Evolutionary conservation across 2,888 invertebrate species (phyloP), one percentile per base, ranked within the genome.

Genomic region (Colletes collaris): DNA sequence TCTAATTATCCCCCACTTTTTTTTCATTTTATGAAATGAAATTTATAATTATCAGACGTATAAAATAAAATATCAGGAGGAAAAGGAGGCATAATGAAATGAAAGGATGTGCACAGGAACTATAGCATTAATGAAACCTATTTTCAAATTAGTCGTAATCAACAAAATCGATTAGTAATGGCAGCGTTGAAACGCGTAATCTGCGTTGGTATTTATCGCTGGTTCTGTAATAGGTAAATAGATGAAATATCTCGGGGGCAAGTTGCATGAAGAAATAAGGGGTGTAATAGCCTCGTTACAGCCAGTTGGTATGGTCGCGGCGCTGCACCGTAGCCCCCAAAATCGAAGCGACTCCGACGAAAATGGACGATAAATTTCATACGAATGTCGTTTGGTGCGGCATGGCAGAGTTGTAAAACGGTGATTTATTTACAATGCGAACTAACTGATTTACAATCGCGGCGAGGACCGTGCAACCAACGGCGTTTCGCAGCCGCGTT

Each of bases 371-470:
- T 92, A 92, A 92, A 92, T 92, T 92, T 89, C 86, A 84, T 86
- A 85, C 86, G 88, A 89, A 89, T 89, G 91, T 90, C 92, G 89
- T 82, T 87, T 86, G 88, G 85, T 83, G 85, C 87, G 87, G 85
- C 86, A 84, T 82, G 88, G 88, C 83, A 81, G 88, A 89, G 90
- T 90, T 92, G 92, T 92, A 92, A 92, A 92, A 91, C 89, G 89
- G 90, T 92, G 92, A 92, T 92, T 92, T 92, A 92, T 92, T 91
- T 91, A 91, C 92, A 92, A 90, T 90, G 87, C 90, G 75, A 89
- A 89, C 90, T 92, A 92, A 92, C 92, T 92, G 92, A 92, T 92
- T 92, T 92, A 92, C 91, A 90, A 91, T 91, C 89, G 86, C 82
- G 82, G 83, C 86, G 83, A 83, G 75, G 67, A 74, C 79, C 80